Percentiles rank a stretch among this genome's conserved stretches.
These are phyloP conservation scores for Pentalonia nigronervosa DNA, from an alignment of 1,140 invertebrate species.

Conservation along the genomic window DNA sequence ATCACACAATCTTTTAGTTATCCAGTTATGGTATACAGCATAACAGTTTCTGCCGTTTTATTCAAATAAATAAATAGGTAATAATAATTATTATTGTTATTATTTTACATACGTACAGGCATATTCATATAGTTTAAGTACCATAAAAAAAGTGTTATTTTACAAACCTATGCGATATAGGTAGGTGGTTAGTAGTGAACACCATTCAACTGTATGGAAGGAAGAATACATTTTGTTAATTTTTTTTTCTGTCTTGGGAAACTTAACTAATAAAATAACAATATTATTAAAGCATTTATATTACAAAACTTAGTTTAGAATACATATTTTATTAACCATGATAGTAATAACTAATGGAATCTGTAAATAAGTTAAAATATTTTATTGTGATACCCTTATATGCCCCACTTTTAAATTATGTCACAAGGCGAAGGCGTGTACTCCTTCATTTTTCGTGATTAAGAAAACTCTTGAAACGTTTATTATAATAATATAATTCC, in stretches of 20 bases:
- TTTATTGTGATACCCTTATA: too few relatives aligned
- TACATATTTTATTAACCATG: too few relatives aligned
- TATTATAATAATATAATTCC: too few relatives aligned
- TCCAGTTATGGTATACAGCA: neutral
- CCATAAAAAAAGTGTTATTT: neutral
- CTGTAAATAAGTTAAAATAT: too few relatives aligned
- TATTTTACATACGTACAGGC: neutral
- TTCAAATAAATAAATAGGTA: neutral
- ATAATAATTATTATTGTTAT: neutral
- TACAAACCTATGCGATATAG: neutral
- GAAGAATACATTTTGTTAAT: neutral
- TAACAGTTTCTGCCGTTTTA: neutral
- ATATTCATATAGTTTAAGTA: neutral
- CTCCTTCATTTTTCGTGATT: too few relatives aligned
- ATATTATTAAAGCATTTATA: too few relatives aligned
- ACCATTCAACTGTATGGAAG: neutral
- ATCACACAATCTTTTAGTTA: neutral
- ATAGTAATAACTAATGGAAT: too few relatives aligned
- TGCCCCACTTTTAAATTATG: too few relatives aligned
- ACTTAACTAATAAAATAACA: too few relatives aligned
- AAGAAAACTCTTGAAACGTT: too few relatives aligned
- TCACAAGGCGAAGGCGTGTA: too few relatives aligned
- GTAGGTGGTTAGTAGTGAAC: neutral
- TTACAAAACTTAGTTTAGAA: too few relatives aligned
- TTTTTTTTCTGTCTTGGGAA: neutral